Percentiles rank a stretch among this genome's conserved stretches.
Conservation (phyloP, 1,140 invertebrate genomes). For the Formica selysi region DNA sequence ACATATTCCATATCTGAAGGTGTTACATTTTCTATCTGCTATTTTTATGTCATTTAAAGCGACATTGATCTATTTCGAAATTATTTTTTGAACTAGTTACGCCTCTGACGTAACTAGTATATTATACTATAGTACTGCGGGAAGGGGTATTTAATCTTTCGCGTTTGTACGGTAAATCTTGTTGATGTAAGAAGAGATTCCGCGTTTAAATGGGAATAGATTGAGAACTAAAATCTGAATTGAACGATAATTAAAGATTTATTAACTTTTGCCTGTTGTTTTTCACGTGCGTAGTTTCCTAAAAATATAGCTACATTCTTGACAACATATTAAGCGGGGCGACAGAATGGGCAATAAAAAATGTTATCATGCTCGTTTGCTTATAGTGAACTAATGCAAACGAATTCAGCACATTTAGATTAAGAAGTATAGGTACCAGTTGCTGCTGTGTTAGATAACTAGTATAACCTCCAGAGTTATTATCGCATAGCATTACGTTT, state of each 20-base stretch:
- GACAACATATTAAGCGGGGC: constrained; percentile 43
- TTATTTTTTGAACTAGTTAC: background rate
- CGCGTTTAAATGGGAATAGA: background rate
- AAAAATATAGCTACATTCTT: background rate
- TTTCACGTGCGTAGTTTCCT: constrained; percentile 15
- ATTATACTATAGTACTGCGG: background rate
- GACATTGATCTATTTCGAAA: background rate
- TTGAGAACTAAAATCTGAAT: background rate
- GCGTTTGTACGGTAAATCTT: background rate
- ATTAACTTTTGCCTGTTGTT: background rate
- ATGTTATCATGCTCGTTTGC: constrained; percentile 64
- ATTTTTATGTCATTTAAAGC: background rate
- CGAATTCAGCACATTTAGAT: constrained; percentile 75
- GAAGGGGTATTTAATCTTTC: background rate
- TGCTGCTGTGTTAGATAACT: constrained; percentile 56
- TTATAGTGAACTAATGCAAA: constrained; percentile 69
- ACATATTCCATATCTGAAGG: background rate
- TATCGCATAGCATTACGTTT: constrained; percentile 60
- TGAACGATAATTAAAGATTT: background rate
- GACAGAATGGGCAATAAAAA: constrained; percentile 69
- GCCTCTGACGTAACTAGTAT: background rate
- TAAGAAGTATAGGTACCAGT: constrained; percentile 56
- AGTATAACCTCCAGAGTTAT: constrained; percentile 46
- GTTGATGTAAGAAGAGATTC: background rate
- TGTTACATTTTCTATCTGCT: background rate